Evolutionary conservation across 2,888 invertebrate species (phyloP), one percentile per base, ranked within the genome.

Genomic region (Tromatobia lineatoria): DNA sequence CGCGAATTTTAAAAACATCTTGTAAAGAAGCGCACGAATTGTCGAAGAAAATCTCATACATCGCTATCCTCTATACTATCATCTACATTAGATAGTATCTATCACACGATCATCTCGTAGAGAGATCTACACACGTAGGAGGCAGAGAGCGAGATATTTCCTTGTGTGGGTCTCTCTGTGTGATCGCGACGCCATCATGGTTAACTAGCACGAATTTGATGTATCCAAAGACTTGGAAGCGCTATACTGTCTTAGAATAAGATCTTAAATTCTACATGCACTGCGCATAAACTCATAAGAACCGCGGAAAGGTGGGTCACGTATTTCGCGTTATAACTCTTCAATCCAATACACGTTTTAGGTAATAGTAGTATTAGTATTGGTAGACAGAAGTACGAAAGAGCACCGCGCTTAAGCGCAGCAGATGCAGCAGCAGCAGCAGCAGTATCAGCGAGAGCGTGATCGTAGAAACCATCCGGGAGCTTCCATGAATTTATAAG

Each of bases 151-250:
- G 13, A 4, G 52, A 23, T 11, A 8, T 2, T 0, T 6, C 25
- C 2, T 15, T 25, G 13, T 20, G n/a, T 18, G 38, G 8, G 54
- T 47, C 45, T 34, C 29, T 25, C n/a, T 42, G 57, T 59, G 34
- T 61, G 29, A 61, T 50, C 47, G 38, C 77, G 80, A 80, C 80
- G 80, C 80, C 80, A 80, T 80, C 15, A 57, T 73, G 57, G 25
- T 47, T 67, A 66, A 80, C 66, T 66, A 78, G 67, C n/a, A 59
- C 66, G 34, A 70, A 80, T 73, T 66, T 66, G n/a, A 80, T 67
- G 73, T 59, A 76, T 69, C 45, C 25, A 29, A 67, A 79, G 64
- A 42, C 69, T 80, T 42, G 25, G 57, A 50, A 69, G 67, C 34
- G 59, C 61, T 69, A 38, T 15, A 52, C 64, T 45, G 70, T 76